Evolutionary conservation across 2,113 vertebrate genomes (phyloP).

Genomic region (Asarcornis scutulata): DNA sequence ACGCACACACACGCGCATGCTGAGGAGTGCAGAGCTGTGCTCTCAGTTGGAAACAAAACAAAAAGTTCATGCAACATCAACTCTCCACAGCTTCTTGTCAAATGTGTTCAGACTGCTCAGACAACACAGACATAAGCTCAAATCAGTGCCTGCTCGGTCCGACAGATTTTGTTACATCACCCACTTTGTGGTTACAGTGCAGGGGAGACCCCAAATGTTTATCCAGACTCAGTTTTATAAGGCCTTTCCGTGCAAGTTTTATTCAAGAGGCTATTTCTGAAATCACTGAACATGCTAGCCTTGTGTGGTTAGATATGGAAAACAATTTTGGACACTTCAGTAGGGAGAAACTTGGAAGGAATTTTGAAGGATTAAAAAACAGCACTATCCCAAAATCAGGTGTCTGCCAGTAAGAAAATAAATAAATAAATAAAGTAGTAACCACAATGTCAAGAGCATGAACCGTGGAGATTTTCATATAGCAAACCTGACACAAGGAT

Average conservation of each 20-base stretch:
- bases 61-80: not conserved
- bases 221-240: not conserved
- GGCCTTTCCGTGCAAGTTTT: not conserved
- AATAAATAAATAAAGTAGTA: not conserved
- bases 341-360: not conserved
- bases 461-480: not conserved
- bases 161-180: not conserved
- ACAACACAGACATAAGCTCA: not conserved
- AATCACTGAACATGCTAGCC: not conserved
- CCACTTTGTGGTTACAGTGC: not conserved
- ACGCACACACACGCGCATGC: not conserved
- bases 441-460: not conserved
- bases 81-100: not conserved
- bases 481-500: not conserved
- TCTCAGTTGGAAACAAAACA: not conserved
- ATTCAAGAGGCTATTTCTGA: not conserved
- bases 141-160: fast-evolving
- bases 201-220: not conserved
- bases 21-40: not conserved
- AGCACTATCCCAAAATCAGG: not conserved
- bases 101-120: not conserved
- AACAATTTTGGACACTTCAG: not conserved
- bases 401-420: not conserved
- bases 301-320: not conserved
- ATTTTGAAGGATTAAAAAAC: not conserved